phyloP scores from a whole-genome alignment of 2,113 vertebrate genomes.

The Conger conger region DNA sequence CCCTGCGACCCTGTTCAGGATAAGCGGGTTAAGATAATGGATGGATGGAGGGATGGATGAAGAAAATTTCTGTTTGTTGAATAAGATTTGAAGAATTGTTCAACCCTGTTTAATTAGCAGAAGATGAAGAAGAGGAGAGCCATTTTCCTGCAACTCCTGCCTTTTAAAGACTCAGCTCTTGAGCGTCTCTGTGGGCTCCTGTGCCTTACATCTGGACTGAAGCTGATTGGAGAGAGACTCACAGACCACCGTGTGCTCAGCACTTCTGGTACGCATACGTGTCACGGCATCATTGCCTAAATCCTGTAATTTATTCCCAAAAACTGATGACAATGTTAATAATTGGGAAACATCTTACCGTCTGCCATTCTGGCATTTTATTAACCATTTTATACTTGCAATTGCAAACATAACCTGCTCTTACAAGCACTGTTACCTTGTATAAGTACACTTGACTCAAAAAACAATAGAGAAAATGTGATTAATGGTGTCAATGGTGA shows the following conservation, averaged over 20 bases:
- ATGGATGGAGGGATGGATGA: no score
- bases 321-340: neutral
- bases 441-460: no score
- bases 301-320: neutral
- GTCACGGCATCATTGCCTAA: neutral
- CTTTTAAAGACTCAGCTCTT: conserved; percentile 3
- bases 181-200: neutral
- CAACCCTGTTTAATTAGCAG: no score
- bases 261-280: no score
- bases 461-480: neutral
- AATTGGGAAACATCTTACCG: neutral
- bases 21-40: no score
- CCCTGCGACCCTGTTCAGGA: no score
- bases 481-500: neutral
- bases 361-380: neutral
- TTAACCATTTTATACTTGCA: neutral
- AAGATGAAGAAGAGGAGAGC: neutral
- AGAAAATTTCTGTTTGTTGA: no score
- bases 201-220: neutral
- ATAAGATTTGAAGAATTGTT: no score
- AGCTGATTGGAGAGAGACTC: neutral
- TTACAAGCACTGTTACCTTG: neutral
- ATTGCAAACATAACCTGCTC: neutral
- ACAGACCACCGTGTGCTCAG: neutral
- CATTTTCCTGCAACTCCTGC: neutral